These are phyloP conservation scores for Drosophila nigrodunni DNA, from an alignment of 1,140 invertebrate genomes.

Conservation along the genomic window DNA sequence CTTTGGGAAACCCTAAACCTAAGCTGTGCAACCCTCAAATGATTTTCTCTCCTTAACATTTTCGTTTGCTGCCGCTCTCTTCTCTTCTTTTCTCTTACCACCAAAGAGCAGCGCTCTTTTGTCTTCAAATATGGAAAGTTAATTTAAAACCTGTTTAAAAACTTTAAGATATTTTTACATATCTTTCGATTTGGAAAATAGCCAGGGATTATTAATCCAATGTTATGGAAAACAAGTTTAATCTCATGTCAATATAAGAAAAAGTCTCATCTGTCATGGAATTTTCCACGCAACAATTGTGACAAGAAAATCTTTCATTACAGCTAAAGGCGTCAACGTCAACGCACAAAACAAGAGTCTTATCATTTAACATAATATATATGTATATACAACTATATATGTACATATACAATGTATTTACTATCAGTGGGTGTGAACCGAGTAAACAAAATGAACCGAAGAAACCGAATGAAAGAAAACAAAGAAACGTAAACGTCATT, in stretches of 20 bases:
- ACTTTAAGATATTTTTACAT: too few relatives aligned
- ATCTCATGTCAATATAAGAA: neutral
- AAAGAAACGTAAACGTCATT: neutral
- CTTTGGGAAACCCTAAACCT: neutral
- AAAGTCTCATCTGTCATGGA: conserved; percentile 41
- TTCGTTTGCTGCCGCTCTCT: neutral
- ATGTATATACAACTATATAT: neutral
- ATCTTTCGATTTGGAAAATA: neutral
- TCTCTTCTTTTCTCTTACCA: neutral
- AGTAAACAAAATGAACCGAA: conserved; percentile 4
- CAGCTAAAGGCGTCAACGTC: neutral
- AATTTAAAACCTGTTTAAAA: too few relatives aligned
- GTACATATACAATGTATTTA: neutral
- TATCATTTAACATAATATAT: conserved; percentile 22
- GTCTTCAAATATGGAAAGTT: too few relatives aligned
- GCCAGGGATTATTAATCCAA: neutral
- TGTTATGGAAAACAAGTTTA: conserved; percentile 4
- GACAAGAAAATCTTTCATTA: conserved; percentile 63
- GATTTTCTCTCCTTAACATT: neutral
- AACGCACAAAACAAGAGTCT: conserved; percentile 33
- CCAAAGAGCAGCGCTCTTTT: too few relatives aligned
- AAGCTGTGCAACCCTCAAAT: conserved; percentile 18
- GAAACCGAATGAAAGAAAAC: neutral
- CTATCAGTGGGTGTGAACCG: conserved; percentile 5
- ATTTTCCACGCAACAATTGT: conserved; percentile 61